A percentile compares a stretch with the other conserved stretches of the same genome.
Evolutionary conservation across 2,113 vertebrate species (phyloP).

Genomic region (Clupea harengus): DNA sequence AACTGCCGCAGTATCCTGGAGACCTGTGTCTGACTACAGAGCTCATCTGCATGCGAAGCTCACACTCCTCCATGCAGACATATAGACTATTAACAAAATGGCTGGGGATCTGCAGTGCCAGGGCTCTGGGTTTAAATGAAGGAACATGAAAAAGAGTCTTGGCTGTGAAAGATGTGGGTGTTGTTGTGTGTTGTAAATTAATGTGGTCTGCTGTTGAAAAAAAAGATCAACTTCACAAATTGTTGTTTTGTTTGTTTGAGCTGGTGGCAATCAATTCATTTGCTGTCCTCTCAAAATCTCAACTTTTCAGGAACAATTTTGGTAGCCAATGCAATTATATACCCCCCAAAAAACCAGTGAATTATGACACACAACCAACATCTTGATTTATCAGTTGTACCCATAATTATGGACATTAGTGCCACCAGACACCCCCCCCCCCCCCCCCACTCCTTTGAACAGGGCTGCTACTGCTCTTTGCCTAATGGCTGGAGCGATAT

Average conservation of each 20-base stretch:
- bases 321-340: neutral
- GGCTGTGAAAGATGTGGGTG: neutral
- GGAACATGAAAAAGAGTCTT: neutral
- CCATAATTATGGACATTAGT: neutral
- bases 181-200: neutral
- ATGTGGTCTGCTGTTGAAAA: neutral
- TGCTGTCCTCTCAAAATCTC: neutral
- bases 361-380: neutral
- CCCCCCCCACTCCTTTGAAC: neutral
- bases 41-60: constrained; percentile 1
- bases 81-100: constrained; percentile 15
- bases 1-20: neutral
- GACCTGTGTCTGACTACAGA: neutral
- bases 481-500: neutral
- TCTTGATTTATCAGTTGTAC: neutral
- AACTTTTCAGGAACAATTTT: neutral
- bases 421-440: neutral
- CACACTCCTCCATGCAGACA: neutral
- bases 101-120: neutral
- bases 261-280: neutral
- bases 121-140: neutral
- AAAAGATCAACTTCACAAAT: constrained; percentile 3
- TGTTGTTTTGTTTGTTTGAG: neutral
- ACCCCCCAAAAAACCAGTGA: neutral
- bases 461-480: neutral